These are phyloP conservation scores for Pristionchus arcanus DNA, from an alignment of 2,888 invertebrate genomes.

Conservation along the genomic window DNA sequence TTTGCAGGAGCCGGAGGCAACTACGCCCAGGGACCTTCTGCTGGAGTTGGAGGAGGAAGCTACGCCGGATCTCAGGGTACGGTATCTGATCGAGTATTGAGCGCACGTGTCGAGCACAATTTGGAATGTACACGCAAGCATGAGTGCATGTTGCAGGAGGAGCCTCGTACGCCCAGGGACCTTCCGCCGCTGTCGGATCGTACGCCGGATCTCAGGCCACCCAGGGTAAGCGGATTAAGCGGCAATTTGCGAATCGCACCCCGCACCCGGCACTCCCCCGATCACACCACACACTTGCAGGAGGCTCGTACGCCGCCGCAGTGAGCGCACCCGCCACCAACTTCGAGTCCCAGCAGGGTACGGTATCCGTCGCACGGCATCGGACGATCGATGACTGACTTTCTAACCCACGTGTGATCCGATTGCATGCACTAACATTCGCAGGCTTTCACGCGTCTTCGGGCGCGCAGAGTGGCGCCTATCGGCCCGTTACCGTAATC, in stretches of 20 bases:
- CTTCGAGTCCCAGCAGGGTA: conserved; percentile 43
- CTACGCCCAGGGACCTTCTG: conserved; percentile 54
- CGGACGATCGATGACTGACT: conserved; percentile 10
- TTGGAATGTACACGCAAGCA: background rate
- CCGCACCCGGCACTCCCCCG: background rate
- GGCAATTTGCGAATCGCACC: conserved; percentile 9
- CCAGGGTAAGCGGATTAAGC: background rate
- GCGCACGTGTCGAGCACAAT: background rate
- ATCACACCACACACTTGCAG: conserved; percentile 45
- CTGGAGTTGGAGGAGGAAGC: background rate
- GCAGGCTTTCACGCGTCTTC: background rate
- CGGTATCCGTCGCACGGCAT: background rate
- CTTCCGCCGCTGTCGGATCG: conserved; percentile 56
- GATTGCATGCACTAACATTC: conserved; percentile 29
- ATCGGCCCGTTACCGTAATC: background rate
- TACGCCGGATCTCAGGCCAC: conserved; percentile 39
- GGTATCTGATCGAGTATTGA: background rate
- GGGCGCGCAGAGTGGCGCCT: background rate
- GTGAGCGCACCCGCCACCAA: conserved; percentile 24
- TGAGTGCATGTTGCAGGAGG: background rate
- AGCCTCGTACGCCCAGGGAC: conserved; percentile 34
- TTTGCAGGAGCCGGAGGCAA: conserved; percentile 54
- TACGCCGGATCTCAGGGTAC: background rate
- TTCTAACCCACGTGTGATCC: background rate
- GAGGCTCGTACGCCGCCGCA: conserved; percentile 45